Conservation (phyloP, 2,888 invertebrate genomes). For the Cephus spinipes region DNA sequence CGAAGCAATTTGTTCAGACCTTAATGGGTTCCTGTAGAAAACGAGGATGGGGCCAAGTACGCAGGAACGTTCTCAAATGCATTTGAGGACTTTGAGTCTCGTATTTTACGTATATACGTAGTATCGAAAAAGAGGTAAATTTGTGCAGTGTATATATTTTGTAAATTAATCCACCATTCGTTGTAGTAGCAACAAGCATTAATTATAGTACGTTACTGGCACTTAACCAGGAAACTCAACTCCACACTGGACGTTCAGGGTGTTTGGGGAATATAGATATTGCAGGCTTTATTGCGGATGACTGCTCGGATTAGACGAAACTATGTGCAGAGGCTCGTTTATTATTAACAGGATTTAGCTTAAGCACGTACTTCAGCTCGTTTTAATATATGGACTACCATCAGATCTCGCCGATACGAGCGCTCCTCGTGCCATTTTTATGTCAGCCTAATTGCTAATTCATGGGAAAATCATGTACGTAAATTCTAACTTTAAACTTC, state of each 20-base stretch:
- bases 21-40: neutral
- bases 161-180: neutral
- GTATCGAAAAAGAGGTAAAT: neutral
- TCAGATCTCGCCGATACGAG: neutral
- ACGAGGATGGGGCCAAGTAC: neutral
- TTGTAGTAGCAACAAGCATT: neutral
- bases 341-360: conserved; percentile 32
- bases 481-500: neutral
- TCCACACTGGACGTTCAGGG: neutral
- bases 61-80: neutral
- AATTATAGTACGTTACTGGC: neutral
- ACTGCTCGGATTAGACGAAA: conserved; percentile 32
- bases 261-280: conserved; percentile 1
- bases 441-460: neutral
- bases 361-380: conserved; percentile 7
- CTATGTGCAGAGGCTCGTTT: conserved; percentile 19
- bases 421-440: neutral
- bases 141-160: neutral
- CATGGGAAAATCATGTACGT: neutral
- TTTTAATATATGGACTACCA: neutral
- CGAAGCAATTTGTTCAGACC: conserved; percentile 2
- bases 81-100: neutral
- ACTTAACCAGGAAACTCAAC: neutral
- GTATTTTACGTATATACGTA: neutral
- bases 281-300: conserved; percentile 34